phyloP scores from a whole-genome alignment of 1,140 invertebrate genomes.

The Ceratosolen fusciceps region DNA sequence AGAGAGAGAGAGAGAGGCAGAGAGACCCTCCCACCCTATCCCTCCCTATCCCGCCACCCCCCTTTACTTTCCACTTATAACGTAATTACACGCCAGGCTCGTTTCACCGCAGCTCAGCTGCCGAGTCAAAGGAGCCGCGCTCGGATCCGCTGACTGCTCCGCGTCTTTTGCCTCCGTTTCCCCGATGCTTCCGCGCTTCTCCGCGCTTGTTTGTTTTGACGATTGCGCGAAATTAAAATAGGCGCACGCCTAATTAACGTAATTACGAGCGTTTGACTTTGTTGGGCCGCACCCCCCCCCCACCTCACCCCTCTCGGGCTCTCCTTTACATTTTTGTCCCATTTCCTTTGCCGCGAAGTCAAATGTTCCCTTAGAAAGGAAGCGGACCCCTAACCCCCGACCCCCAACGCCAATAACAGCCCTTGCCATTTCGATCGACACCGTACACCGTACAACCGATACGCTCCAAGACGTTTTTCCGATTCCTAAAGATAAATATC shows the following conservation, averaged over 20 bases:
- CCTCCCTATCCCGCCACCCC: not conserved
- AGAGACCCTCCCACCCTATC: too few relatives aligned
- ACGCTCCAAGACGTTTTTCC: too few relatives aligned
- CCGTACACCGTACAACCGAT: too few relatives aligned
- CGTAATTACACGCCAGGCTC: slow-evolving; percentile 24
- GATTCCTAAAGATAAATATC: too few relatives aligned
- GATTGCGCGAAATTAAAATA: slow-evolving; percentile 38
- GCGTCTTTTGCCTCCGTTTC: slow-evolving; percentile 3
- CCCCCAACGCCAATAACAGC: too few relatives aligned
- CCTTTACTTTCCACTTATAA: slow-evolving; percentile 42
- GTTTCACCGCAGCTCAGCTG: not conserved
- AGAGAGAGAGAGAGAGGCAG: too few relatives aligned
- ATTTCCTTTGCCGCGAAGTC: not conserved
- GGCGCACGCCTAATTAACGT: slow-evolving; percentile 30
- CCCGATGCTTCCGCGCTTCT: not conserved
- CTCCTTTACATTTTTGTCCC: not conserved
- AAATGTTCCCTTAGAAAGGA: not conserved
- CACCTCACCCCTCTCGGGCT: not conserved
- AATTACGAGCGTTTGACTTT: slow-evolving; percentile 42
- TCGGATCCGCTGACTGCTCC: not conserved
- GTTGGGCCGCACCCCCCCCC: not conserved
- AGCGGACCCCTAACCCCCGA: not conserved
- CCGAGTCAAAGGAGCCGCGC: slow-evolving; percentile 18
- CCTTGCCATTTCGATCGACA: too few relatives aligned
- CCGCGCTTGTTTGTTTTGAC: slow-evolving; percentile 38